Evolutionary conservation across 2,888 invertebrate genomes (phyloP), one percentile per base, ranked within the genome.

Genomic region (Xestia ashworthii): DNA sequence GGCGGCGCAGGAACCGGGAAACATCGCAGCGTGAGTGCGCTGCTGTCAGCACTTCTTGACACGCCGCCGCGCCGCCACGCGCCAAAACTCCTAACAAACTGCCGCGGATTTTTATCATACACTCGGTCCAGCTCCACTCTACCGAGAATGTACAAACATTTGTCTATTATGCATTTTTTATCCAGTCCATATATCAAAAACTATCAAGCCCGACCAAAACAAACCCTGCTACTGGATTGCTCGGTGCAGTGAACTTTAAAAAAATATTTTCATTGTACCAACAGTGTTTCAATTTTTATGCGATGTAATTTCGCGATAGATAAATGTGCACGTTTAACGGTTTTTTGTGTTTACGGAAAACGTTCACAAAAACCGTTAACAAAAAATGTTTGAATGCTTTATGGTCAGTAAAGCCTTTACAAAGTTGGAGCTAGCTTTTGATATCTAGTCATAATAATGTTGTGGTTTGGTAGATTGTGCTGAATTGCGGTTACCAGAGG

Each of bases 111-210:
- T 95, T 93, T 93, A 93, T 91, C 92, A 91, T 90, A 77, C 88
- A 86, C 88, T 87, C 88, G 79, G 87, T 80, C 80, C 89, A 79
- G 85, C 88, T 90, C 87, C 89, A 86, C 88, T 88, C 83, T 87
- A 89, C 90, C 89, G 90, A 88, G 86, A 88, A 89, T 88, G 88
- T 86, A 89, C 91, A 93, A 93, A 94, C 93, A 93, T 93, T 93
- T 93, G 90, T 91, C 89, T 91, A 90, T 91, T 92, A 92, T 92
- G 90, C 91, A 91, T 92, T 92, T 93, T 93, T 92, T 91, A 91
- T 91, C 87, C 89, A 87, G 89, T 88, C 91, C 91, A 91, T 93
- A 92, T 92, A 92, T 93, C 92, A 94, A 93, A 93, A 94, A 93
- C 92, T 92, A 92, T 91, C 89, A 89, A 81, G 87, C 83, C 89